Base-by-base conservation (phyloP, 2,797 vertebrate genomes). In the Harpagifer antarcticus region DNA sequence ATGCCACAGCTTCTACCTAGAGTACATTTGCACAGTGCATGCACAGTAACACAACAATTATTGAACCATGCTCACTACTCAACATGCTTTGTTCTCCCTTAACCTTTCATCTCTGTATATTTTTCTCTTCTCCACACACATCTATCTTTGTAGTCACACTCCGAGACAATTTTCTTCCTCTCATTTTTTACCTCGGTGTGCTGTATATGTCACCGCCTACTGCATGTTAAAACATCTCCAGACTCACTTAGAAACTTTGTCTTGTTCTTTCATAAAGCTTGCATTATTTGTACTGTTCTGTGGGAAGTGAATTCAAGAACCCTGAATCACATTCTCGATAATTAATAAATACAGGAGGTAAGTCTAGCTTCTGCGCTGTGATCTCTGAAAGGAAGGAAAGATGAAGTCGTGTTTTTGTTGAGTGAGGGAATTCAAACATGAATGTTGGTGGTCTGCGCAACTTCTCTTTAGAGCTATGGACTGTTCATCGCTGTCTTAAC, bases 401-500 rank as follows among this genome's bases (percentile, higher is more conserved):
- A 87, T 79, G 55, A 75, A 78, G 56, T 70, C 33, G 5, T 10
- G 4, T 37, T 9, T 76, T 82, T 55, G 80, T 44, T 42, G 42
- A 76, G 45, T 58, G 68, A 86, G 69, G 49, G 55, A 87, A 82
- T 91, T 86, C 75, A 83, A 63, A 86, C 78, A 45, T 78, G 79
- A 88, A 66, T 37, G 64, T 58, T 76, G 78, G 81, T 75, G 78
- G 83, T 88, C 79, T 65, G 44, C 2, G 52, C 49, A 72, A 81
- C 78, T 74, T 81, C 52, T 85, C 81, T 88, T 90, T 81, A 88
- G 79, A 81, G 89, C 77, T 66, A 50, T 23, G 69, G 78, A 86
- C 79, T 74, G 65, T 60, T 89, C 85, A 73, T 74, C 16, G 85
- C 86, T 82, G 89, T 91, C 88, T 86, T 54, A 70, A 84, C 80